Evolutionary conservation across 2,888 invertebrate genomes (phyloP).

Genomic region (Eustalomyia histrio): DNA sequence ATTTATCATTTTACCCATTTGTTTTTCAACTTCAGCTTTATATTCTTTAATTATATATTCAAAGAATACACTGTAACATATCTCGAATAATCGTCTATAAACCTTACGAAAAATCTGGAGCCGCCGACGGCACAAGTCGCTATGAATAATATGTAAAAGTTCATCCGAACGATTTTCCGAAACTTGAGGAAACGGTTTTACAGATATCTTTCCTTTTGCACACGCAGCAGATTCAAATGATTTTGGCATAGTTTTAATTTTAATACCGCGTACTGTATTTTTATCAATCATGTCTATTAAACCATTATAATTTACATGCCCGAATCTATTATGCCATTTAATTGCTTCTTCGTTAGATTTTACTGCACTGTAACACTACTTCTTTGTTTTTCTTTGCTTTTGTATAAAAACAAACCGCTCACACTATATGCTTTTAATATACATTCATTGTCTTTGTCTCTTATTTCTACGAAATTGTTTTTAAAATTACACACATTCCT

Average conservation of each 20-base stretch:
- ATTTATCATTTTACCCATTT: no score
- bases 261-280: slow-evolving; percentile 39
- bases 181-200: slow-evolving; percentile 18
- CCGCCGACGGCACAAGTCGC: slow-evolving; percentile 45
- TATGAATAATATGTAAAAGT: slow-evolving; percentile 32
- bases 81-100: slow-evolving; percentile 60
- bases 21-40: slow-evolving; percentile 54
- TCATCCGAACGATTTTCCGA: slow-evolving; percentile 9
- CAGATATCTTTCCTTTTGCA: slow-evolving; percentile 50
- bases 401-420: no score
- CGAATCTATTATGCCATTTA: slow-evolving; percentile 49
- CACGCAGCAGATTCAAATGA: slow-evolving; percentile 50
- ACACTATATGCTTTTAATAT: slow-evolving; percentile 21
- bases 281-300: slow-evolving; percentile 37
- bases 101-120: slow-evolving; percentile 50
- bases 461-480: slow-evolving; percentile 17
- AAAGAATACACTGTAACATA: slow-evolving; percentile 38
- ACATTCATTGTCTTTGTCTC: slow-evolving; percentile 20
- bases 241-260: slow-evolving; percentile 26
- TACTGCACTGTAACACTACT: neutral
- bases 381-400: neutral
- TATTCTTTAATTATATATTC: slow-evolving; percentile 52
- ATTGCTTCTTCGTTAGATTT: neutral
- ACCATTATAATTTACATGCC: slow-evolving; percentile 37
- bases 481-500: slow-evolving; percentile 22